Percentiles rank a stretch among this genome's conserved stretches.
Conservation (phyloP, 2,888 invertebrate genomes). For the Acanthosepion esculentum region DNA sequence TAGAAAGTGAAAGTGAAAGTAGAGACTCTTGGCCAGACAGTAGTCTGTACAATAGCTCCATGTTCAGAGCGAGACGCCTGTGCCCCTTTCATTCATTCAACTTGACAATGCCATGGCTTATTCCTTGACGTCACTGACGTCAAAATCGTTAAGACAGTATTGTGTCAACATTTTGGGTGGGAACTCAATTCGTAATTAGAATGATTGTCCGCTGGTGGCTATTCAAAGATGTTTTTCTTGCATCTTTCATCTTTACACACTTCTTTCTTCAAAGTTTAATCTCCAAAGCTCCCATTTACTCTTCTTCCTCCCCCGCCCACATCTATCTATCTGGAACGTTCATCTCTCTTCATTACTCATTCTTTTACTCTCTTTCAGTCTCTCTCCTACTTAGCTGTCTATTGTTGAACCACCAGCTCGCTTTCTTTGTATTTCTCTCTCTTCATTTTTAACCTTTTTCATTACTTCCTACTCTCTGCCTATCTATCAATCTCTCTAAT, state of each 20-base stretch:
- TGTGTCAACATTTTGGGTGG: not conserved
- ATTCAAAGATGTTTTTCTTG: not conserved
- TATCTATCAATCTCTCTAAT: too few relatives aligned
- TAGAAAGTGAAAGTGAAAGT: not conserved
- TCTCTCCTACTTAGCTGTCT: not conserved
- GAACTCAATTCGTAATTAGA: not conserved
- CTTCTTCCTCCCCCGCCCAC: not conserved
- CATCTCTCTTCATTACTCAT: not conserved
- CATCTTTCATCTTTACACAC: not conserved
- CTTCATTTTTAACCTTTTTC: not conserved
- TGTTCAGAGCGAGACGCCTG: not conserved
- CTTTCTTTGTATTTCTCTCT: not conserved
- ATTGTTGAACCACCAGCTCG: not conserved
- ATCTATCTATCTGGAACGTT: too few relatives aligned
- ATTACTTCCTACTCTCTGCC: too few relatives aligned
- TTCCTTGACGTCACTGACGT: not conserved
- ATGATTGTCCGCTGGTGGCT: conserved; percentile 33
- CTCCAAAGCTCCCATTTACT: not conserved
- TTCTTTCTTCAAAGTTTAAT: not conserved
- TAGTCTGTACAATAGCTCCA: not conserved
- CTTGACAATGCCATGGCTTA: not conserved
- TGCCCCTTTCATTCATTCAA: not conserved
- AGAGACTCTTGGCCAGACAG: not conserved
- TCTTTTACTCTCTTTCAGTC: not conserved
- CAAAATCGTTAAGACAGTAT: not conserved